Evolutionary conservation across 2,113 vertebrate species (phyloP).

Genomic region (Poeciliopsis occidentalis): DNA sequence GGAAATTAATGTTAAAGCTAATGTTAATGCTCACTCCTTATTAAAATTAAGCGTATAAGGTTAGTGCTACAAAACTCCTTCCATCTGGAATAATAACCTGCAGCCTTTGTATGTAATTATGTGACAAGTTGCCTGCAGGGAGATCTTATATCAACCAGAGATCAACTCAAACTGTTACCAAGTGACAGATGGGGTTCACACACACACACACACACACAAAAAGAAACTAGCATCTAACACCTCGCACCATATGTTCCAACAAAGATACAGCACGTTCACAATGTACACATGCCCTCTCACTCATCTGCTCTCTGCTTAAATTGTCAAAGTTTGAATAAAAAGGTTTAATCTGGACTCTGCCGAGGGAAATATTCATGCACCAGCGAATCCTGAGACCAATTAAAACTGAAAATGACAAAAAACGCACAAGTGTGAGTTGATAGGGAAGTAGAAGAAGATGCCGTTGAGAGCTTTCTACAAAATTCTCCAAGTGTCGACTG

Average conservation of each 20-base stretch:
- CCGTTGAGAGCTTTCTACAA: constrained; percentile 30
- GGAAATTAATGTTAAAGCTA: constrained; percentile 8
- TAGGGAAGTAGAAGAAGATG: constrained; percentile 21
- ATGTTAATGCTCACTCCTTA: constrained; percentile 6
- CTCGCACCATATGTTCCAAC: constrained; percentile 68
- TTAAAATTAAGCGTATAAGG: constrained; percentile 1
- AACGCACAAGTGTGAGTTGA: constrained; percentile 22
- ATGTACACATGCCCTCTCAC: constrained; percentile 23
- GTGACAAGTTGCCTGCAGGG: constrained; percentile 46
- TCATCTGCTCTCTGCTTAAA: constrained; percentile 34
- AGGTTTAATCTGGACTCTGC: neutral
- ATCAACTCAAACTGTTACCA: constrained; percentile 62
- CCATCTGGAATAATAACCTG: constrained; percentile 58
- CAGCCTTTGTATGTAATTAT: constrained; percentile 54
- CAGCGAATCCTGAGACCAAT: constrained; percentile 63
- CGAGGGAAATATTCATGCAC: constrained; percentile 50
- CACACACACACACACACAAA: constrained; percentile 20
- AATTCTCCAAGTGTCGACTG: constrained; percentile 19
- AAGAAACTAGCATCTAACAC: constrained; percentile 27
- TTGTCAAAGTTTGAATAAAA: constrained; percentile 42
- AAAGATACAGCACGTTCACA: constrained; percentile 47
- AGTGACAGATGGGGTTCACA: constrained; percentile 68
- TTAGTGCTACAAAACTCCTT: constrained; percentile 34
- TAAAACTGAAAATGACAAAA: constrained; percentile 63
- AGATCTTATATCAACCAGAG: constrained; percentile 55